Conservation (phyloP, 2,888 invertebrate genomes). For the Dicyrtomina minuta region DNA sequence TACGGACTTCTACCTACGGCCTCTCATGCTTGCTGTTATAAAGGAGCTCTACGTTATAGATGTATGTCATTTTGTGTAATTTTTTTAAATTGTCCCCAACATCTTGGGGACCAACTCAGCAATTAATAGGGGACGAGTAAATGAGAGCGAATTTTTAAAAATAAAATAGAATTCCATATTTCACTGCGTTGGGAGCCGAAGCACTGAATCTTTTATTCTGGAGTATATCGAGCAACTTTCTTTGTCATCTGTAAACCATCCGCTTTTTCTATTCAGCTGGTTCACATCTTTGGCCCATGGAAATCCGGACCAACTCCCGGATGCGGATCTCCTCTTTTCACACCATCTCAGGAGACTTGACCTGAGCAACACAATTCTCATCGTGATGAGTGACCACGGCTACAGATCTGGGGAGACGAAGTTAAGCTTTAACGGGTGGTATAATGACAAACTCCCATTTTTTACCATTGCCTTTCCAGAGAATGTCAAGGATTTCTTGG, state of each 20-base stretch:
- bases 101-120: no score
- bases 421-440: conserved; percentile 60
- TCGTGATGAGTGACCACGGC: conserved; percentile 76
- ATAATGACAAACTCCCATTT: no score
- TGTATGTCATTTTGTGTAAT: no score
- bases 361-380: conserved; percentile 66
- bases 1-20: conserved; percentile 9
- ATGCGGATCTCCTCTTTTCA: conserved; percentile 26
- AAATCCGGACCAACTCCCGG: conserved; percentile 4
- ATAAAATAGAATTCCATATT: background rate
- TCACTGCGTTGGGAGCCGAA: conserved; percentile 20
- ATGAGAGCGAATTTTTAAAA: no score
- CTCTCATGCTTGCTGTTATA: conserved; percentile 5
- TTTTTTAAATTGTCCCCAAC: no score
- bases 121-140: no score
- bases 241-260: background rate
- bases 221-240: conserved; percentile 1
- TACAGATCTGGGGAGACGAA: conserved; percentile 71
- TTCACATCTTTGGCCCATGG: conserved; percentile 21
- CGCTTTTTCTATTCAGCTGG: conserved; percentile 18
- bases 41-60: conserved; percentile 1
- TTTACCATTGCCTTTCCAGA: no score
- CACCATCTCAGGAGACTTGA: conserved; percentile 57
- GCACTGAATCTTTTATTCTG: conserved; percentile 12
- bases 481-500: no score